Evolutionary conservation across 2,888 invertebrate species (phyloP).

Genomic region (Hemicrepidius hirtus): DNA sequence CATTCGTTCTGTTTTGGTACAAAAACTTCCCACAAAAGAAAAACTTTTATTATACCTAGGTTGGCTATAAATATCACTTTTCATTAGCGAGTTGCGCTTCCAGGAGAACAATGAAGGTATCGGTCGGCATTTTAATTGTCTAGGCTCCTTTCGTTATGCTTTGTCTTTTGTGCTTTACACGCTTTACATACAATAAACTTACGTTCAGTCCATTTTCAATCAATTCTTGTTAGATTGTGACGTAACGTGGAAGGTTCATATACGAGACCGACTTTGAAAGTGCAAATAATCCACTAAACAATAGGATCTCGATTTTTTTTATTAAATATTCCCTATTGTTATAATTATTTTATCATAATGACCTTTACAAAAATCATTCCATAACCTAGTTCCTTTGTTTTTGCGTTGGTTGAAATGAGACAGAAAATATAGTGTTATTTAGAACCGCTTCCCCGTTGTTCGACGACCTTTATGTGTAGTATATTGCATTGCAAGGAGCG

Average conservation of each 20-base stretch:
- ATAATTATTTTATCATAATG: conserved; percentile 14
- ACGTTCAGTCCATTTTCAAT: conserved; percentile 9
- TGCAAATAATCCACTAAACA: conserved; percentile 10
- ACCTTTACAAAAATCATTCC: conserved; percentile 10
- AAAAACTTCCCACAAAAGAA: too few species aligned
- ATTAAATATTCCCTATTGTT: conserved; percentile 9
- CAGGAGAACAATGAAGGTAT: conserved; percentile 9
- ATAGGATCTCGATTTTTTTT: conserved; percentile 1
- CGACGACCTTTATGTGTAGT: conserved; percentile 28
- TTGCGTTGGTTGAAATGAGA: not conserved
- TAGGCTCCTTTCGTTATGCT: not conserved
- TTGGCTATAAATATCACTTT: not conserved
- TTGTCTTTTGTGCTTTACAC: not conserved
- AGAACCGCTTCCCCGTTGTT: conserved; percentile 15
- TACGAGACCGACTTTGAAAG: not conserved
- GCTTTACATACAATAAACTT: conserved; percentile 22
- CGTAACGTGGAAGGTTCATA: not conserved
- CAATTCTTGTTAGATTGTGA: not conserved
- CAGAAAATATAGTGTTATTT: conserved; percentile 4
- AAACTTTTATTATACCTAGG: too few species aligned
- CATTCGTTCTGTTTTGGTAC: too few species aligned
- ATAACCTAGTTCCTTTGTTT: not conserved
- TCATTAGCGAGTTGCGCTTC: not conserved
- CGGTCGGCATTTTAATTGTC: conserved; percentile 6
- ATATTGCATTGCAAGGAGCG: conserved; percentile 22